phyloP scores from a whole-genome alignment of 2,888 invertebrate genomes.

The Hymenopus coronatus region DNA sequence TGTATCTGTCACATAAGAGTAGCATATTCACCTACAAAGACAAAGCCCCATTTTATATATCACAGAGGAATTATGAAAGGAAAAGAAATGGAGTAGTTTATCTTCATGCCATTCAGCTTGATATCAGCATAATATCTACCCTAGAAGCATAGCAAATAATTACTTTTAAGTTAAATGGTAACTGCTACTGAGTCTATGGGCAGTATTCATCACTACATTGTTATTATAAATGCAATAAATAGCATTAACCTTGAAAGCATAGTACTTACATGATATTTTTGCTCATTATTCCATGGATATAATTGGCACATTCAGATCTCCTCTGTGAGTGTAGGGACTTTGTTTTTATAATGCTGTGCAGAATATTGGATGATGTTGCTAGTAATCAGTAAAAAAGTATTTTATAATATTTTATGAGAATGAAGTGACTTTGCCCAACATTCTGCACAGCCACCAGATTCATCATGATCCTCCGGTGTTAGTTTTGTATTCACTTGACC shows the following conservation, averaged over 20 bases:
- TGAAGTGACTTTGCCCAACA: not conserved
- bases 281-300: no score
- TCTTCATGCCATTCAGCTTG: not conserved
- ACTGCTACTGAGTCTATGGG: not conserved
- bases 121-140: not conserved
- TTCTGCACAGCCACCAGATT: not conserved
- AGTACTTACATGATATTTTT: no score
- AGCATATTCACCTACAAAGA: not conserved
- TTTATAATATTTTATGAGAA: not conserved
- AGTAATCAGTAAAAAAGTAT: not conserved
- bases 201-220: no score
- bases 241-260: no score
- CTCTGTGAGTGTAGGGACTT: not conserved
- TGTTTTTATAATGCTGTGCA: not conserved
- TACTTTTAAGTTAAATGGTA: not conserved
- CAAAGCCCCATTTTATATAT: not conserved
- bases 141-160: not conserved
- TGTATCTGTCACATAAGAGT: conserved; percentile 9
- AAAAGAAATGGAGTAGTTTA: not conserved
- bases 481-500: not conserved
- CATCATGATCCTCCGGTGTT: not conserved
- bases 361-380: conserved; percentile 1
- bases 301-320: not conserved
- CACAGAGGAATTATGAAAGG: not conserved
- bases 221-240: no score